These are phyloP conservation scores for Cephalophus harveyi DNA, from an alignment of 2,113 vertebrate genomes.

Conservation along the genomic window DNA sequence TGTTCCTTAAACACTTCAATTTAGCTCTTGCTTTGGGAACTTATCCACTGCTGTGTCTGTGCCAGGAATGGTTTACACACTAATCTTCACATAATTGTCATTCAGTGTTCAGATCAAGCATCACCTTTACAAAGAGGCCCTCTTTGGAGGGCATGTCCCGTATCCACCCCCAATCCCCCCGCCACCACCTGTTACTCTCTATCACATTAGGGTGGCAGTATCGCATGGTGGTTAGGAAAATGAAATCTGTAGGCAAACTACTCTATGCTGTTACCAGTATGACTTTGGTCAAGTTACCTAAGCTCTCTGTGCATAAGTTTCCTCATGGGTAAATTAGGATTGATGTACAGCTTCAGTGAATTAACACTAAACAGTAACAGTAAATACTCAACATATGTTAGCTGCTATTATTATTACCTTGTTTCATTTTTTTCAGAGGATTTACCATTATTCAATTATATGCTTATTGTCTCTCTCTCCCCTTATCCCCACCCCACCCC, in stretches of 20 bases:
- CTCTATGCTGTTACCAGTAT: not conserved
- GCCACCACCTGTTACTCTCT: not conserved
- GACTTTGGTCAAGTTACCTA: not conserved
- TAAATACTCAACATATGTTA: not conserved
- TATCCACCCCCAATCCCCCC: not conserved
- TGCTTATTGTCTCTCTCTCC: not conserved
- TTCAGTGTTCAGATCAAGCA: not conserved
- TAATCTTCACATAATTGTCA: not conserved
- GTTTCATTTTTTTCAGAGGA: not conserved
- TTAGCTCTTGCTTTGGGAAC: not conserved
- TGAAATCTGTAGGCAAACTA: not conserved
- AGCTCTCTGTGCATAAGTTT: not conserved
- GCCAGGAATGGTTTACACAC: not conserved
- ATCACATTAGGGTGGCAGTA: not conserved
- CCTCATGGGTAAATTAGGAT: not conserved
- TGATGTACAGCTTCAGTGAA: not conserved
- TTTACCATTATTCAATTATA: not conserved
- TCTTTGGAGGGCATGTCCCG: not conserved
- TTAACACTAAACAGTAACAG: not conserved
- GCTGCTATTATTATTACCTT: not conserved
- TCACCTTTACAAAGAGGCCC: not conserved
- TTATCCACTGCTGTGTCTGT: not conserved
- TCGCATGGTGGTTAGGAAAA: not conserved
- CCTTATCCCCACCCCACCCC: too few species aligned
- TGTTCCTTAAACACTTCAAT: not conserved